Evolutionary conservation across 2,888 invertebrate species (phyloP).

Genomic region (Caenorhabditis parvicauda): DNA sequence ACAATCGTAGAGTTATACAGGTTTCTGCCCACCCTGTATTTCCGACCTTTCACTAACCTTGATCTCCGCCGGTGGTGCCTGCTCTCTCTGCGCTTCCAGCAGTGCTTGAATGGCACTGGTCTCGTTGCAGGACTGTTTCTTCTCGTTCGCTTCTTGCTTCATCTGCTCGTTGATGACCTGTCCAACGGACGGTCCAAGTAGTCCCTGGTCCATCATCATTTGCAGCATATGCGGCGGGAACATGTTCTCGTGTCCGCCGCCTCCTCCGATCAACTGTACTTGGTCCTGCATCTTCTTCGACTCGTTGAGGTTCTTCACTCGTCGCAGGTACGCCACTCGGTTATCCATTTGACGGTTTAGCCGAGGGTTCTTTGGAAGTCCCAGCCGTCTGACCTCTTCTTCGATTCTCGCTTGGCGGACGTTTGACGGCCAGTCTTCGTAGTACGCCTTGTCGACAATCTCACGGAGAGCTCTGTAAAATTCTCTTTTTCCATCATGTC

Average conservation of each 20-base stretch:
- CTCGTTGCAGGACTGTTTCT: no score
- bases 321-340: constrained; percentile 40
- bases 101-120: no score
- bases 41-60: no score
- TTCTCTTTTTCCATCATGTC: no score
- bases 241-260: background rate
- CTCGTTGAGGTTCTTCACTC: constrained; percentile 42
- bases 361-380: constrained; percentile 40
- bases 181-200: no score
- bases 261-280: background rate
- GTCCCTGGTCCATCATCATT: constrained; percentile 8
- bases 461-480: constrained; percentile 19
- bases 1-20: no score
- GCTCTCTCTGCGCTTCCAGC: no score
- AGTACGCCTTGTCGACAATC: constrained; percentile 43
- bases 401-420: constrained; percentile 27
- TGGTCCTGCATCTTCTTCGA: constrained; percentile 19
- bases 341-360: constrained; percentile 46
- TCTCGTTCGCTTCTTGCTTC: no score
- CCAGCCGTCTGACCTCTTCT: constrained; percentile 38
- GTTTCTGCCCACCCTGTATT: no score
- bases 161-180: no score
- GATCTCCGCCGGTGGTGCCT: no score
- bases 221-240: constrained; percentile 11
- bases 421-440: constrained; percentile 31